phyloP scores from a whole-genome alignment of 2,113 vertebrate genomes.

The Atlantisia rogersi region DNA sequence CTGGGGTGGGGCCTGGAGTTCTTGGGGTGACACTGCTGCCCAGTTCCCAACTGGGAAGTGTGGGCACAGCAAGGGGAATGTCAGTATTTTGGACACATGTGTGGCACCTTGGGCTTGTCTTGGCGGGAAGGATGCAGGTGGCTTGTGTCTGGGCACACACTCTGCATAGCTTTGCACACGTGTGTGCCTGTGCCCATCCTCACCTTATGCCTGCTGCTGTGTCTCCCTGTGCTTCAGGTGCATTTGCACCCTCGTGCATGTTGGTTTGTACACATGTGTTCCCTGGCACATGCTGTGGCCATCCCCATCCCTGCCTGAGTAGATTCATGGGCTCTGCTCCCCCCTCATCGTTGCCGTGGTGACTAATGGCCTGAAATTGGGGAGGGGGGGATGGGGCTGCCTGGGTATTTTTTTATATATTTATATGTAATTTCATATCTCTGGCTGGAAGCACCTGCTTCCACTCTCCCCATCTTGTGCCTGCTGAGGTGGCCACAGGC shows the following conservation, averaged over 20 bases:
- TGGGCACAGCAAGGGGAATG: not conserved
- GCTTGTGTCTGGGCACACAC: not conserved
- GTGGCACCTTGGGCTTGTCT: not conserved
- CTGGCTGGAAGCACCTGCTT: not conserved
- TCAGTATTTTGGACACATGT: not conserved
- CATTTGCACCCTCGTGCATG: not conserved
- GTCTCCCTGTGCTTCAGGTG: fast-evolving
- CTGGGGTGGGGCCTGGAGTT: fast-evolving
- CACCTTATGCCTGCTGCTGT: not conserved
- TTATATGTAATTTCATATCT: conserved; percentile 14
- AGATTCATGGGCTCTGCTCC: not conserved
- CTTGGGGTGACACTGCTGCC: not conserved
- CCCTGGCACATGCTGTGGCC: fast-evolving
- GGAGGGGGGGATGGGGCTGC: conserved; percentile 26
- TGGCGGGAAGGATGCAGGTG: not conserved
- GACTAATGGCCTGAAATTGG: conserved; percentile 63
- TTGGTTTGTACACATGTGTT: not conserved
- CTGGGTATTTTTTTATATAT: not conserved
- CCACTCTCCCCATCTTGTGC: not conserved
- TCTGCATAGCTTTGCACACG: fast-evolving
- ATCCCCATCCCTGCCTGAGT: not conserved
- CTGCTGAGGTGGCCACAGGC: not conserved
- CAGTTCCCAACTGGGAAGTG: not conserved
- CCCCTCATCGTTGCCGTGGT: conserved; percentile 7
- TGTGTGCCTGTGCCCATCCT: not conserved